phyloP scores from a whole-genome alignment of 2,113 vertebrate species.

The Passer montanus region DNA sequence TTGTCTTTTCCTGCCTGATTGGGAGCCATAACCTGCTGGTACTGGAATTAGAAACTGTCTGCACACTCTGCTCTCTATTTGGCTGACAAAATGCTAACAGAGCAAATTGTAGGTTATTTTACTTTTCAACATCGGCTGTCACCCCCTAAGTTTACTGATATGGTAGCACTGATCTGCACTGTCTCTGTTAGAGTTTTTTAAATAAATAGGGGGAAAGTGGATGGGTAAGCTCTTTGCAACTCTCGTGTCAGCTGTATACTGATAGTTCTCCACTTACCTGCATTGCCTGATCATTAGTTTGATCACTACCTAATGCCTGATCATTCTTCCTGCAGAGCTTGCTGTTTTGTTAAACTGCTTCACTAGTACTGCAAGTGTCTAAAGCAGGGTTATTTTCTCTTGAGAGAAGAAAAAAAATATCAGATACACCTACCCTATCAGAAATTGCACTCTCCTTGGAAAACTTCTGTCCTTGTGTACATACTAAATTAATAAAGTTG shows the following conservation, averaged over 20 bases:
- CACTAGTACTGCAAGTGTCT: background rate
- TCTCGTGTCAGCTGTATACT: background rate
- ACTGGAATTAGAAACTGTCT: conserved; percentile 55
- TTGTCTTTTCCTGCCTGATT: background rate
- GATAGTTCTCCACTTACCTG: conserved; percentile 22
- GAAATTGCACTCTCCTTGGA: background rate
- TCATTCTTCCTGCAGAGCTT: conserved; percentile 23
- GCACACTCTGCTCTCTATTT: conserved; percentile 18
- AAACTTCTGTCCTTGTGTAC: background rate
- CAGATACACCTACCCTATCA: background rate
- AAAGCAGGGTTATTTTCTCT: background rate
- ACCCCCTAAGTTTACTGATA: conserved; percentile 23
- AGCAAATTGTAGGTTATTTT: conserved; percentile 60
- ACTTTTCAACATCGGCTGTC: conserved; percentile 9
- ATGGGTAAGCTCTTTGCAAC: background rate
- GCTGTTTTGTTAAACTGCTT: conserved; percentile 24
- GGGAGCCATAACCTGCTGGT: conserved; percentile 56
- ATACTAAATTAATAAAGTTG: background rate
- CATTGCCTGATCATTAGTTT: conserved; percentile 24
- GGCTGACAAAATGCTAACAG: conserved; percentile 55
- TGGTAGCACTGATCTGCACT: background rate
- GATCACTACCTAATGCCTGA: conserved; percentile 17
- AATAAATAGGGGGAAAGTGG: conserved; percentile 16
- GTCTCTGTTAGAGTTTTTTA: background rate
- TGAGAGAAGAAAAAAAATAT: background rate